Evolutionary conservation across 2,113 vertebrate species (phyloP).

Genomic region (Pithys albifrons): DNA sequence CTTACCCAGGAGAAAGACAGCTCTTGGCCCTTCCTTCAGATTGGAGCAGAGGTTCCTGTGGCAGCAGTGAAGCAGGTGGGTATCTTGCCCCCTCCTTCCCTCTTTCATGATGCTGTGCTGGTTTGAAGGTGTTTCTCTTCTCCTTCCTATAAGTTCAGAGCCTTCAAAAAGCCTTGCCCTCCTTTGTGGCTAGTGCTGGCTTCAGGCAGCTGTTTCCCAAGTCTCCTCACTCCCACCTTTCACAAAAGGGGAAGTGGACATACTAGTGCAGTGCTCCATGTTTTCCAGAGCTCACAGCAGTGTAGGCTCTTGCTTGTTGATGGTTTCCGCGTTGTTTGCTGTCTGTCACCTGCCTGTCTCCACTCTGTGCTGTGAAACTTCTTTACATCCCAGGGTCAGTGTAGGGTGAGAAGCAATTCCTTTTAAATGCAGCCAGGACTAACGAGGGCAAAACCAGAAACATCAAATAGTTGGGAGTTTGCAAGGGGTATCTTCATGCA

Average conservation of each 20-base stretch:
- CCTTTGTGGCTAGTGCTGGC: neutral
- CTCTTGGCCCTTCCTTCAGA: neutral
- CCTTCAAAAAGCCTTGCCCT: neutral
- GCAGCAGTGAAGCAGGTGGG: neutral
- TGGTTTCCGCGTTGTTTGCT: neutral
- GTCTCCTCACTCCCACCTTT: neutral
- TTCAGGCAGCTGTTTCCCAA: neutral
- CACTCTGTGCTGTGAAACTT: neutral
- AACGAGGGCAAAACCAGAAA: neutral
- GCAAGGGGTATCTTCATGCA: neutral
- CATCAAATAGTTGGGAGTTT: neutral
- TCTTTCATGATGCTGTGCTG: neutral
- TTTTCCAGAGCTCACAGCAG: rapidly evolving
- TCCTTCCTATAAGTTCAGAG: neutral
- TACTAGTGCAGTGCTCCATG: rapidly evolving
- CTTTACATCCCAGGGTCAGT: neutral
- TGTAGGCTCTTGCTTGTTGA: neutral
- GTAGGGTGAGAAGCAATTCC: neutral
- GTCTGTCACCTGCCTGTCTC: neutral
- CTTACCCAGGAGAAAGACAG: neutral
- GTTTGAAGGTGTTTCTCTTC: neutral
- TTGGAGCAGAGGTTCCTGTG: neutral
- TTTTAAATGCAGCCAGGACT: neutral
- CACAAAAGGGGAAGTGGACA: neutral
- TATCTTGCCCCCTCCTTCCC: neutral